phyloP scores from a whole-genome alignment of 2,113 vertebrate genomes.

The Taxidea taxus region DNA sequence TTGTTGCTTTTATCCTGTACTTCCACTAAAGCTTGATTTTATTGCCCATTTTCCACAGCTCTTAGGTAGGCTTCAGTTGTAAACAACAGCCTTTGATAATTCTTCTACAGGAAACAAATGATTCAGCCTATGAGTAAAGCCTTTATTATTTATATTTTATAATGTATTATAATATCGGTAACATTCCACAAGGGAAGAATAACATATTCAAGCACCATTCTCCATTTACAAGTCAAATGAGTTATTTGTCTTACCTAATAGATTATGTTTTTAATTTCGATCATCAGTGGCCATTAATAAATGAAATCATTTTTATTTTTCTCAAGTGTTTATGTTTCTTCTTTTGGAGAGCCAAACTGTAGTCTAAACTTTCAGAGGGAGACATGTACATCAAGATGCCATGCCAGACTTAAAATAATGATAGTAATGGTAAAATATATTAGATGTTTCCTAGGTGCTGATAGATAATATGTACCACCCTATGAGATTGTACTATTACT shows the following conservation, averaged over 20 bases:
- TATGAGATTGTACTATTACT: background rate
- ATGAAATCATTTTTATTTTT: background rate
- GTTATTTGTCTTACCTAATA: background rate
- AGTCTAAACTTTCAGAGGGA: background rate
- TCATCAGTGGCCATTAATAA: background rate
- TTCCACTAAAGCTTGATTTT: background rate
- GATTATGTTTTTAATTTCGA: background rate
- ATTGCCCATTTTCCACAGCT: background rate
- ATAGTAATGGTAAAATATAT: background rate
- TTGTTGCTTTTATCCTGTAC: background rate
- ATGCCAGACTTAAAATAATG: background rate
- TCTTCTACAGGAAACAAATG: background rate
- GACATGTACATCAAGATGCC: background rate
- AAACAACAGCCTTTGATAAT: background rate
- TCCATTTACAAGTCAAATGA: background rate
- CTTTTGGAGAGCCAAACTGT: background rate
- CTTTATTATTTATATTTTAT: background rate
- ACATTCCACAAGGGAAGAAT: background rate
- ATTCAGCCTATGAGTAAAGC: background rate
- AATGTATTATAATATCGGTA: background rate
- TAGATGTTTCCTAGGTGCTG: background rate
- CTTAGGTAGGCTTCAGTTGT: background rate
- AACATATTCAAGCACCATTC: background rate
- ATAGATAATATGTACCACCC: background rate
- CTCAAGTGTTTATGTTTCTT: background rate